phyloP scores from a whole-genome alignment of 2,888 invertebrate genomes.

The Empis stercorea region DNA sequence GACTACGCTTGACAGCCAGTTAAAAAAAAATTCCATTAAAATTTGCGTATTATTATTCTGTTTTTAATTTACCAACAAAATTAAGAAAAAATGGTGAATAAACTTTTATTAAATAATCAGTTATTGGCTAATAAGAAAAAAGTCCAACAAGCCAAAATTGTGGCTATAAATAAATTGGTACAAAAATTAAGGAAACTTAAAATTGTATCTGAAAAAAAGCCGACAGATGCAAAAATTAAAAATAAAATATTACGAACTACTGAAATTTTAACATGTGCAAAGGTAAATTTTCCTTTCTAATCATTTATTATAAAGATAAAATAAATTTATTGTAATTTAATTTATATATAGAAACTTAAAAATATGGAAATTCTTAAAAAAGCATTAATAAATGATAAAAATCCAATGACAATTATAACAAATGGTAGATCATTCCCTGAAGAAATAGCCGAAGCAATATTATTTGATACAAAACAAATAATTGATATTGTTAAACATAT shows the following conservation, averaged over 20 bases:
- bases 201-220: conserved; percentile 19
- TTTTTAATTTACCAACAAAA: too few relatives aligned
- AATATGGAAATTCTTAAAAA: conserved; percentile 21
- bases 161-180: conserved; percentile 28
- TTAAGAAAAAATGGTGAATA: too few relatives aligned
- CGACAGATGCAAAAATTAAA: conserved; percentile 21
- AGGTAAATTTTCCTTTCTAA: conserved; percentile 13
- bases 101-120: conserved; percentile 13
- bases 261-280: conserved; percentile 21
- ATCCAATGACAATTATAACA: conserved; percentile 21
- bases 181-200: conserved; percentile 30
- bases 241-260: conserved; percentile 20
- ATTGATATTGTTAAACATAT: conserved; percentile 17
- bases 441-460: conserved; percentile 25
- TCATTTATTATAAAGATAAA: not conserved
- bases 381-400: conserved; percentile 21
- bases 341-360: conserved; percentile 24
- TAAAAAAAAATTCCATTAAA: too few relatives aligned
- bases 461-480: conserved; percentile 27
- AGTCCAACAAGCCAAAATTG: conserved; percentile 24
- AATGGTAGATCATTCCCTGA: conserved; percentile 25
- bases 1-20: too few relatives aligned
- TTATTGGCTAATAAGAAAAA: conserved; percentile 27
- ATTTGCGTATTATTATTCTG: too few relatives aligned
- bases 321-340: not conserved